Evolutionary conservation across 2,113 vertebrate genomes (phyloP).

Genomic region (Synchiropus splendidus): DNA sequence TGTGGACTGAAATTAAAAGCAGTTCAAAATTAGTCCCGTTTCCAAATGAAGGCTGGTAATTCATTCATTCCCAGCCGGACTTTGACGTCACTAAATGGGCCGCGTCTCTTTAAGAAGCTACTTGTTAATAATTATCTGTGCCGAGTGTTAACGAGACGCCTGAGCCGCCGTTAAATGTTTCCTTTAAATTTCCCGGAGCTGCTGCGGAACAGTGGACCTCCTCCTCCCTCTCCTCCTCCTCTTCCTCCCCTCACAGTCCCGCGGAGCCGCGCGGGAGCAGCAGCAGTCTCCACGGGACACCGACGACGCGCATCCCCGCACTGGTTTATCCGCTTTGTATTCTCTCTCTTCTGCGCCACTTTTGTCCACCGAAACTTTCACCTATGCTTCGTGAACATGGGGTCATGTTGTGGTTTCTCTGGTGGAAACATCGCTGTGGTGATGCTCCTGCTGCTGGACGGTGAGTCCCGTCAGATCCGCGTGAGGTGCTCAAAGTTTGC

Average conservation of each 20-base stretch:
- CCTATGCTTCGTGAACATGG: constrained; percentile 68
- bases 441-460: constrained; percentile 41
- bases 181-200: constrained; percentile 50
- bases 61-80: too few species aligned
- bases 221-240: constrained; percentile 23
- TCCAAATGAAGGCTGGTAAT: too few species aligned
- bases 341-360: neutral
- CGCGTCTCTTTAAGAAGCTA: constrained; percentile 28
- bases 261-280: constrained; percentile 24
- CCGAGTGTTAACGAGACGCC: constrained; percentile 49
- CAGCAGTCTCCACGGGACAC: constrained; percentile 48
- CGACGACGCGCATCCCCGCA: constrained; percentile 43
- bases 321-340: constrained; percentile 6
- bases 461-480: too few species aligned
- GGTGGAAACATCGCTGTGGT: constrained; percentile 49
- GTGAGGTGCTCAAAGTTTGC: neutral
- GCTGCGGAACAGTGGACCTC: constrained; percentile 46
- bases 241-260: constrained; percentile 23
- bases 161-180: constrained; percentile 45
- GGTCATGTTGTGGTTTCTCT: constrained; percentile 56
- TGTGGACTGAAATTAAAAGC: too few species aligned
- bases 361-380: constrained; percentile 40
- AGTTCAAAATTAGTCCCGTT: too few species aligned
- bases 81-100: neutral
- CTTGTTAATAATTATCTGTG: constrained; percentile 23